Percentiles rank a stretch among this genome's conserved stretches.
Conservation (phyloP, 2,113 vertebrate genomes). For the Pongo abelii region DNA sequence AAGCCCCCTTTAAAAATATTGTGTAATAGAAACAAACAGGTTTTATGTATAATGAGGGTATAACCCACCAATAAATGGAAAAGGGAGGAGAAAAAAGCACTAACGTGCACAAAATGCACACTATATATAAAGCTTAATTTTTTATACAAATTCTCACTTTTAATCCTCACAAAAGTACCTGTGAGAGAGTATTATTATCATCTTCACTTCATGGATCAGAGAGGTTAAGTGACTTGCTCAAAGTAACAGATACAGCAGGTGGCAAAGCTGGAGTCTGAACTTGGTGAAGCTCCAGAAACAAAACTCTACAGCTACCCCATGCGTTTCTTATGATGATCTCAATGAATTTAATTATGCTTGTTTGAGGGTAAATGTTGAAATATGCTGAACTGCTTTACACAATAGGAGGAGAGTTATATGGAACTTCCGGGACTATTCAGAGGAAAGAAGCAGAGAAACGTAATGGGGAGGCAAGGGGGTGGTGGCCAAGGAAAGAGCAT, state of each 20-base stretch:
- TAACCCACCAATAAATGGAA: not conserved
- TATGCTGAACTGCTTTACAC: not conserved
- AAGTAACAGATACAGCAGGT: not conserved
- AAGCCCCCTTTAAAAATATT: not conserved
- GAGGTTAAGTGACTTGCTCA: not conserved
- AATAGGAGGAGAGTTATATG: not conserved
- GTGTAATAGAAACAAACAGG: not conserved
- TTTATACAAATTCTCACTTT: not conserved
- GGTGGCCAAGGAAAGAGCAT: not conserved
- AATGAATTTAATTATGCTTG: not conserved
- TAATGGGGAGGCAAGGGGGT: not conserved
- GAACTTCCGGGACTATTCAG: not conserved
- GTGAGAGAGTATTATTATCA: not conserved
- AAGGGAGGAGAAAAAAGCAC: not conserved
- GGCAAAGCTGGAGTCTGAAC: not conserved
- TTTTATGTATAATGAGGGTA: not conserved
- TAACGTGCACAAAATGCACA: not conserved
- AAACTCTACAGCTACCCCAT: not conserved
- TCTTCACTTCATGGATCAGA: not conserved
- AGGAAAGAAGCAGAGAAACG: not conserved
- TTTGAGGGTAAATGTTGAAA: not conserved
- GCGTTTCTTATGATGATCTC: not conserved
- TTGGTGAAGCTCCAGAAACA: not conserved
- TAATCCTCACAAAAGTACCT: not conserved
- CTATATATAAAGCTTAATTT: not conserved